Base-by-base conservation (phyloP, 1,140 invertebrate genomes). In the Tetraneura akinire region DNA sequence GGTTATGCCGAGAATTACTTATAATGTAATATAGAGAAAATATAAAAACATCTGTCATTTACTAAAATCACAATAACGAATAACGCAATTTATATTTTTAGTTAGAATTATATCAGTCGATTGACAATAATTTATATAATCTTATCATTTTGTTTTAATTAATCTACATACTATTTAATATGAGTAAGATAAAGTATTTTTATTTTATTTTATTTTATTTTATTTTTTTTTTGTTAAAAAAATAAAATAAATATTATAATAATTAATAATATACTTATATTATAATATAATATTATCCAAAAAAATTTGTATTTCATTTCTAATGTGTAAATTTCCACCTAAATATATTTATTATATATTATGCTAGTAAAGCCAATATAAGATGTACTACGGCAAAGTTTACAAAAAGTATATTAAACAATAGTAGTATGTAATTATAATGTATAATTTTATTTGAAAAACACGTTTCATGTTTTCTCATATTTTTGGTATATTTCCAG, bases 401-500 rank as follows among this genome's bases (percentile, higher is more conserved):
- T 57, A 42, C 13, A 53, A 29, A 57, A 57, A 76, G 53, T 37
- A 53, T 60, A 60, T 60, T 26, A 73, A 57, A 76, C 73, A 76
- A 76, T 76, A 57, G 73, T 37, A 14, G 55, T 29, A 53, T 16
- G 13, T 47, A 32, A 32, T 45, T 13, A 45, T 21, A 47, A 74
- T 55, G 55, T 14, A 57, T 4, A 4, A 51, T 11, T 51, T 74
- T 18, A 55, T 74, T 32, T n/a, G 51, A 57, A 78, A n/a, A 37
- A 37, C 37, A 10, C 47, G 55, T 62, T 42, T 60, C 23, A 55
- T 60, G 55, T 47, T 45, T 71, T 51, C 26, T 45, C 68, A 71
- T 71, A 29, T 71, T 78, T 78, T 78, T 78, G 74, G 74, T 78
- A 78, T 55, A 55, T 78, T 78, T 78, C 74, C 74, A 78, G 74